Evolutionary conservation across 2,797 vertebrate species (phyloP).

Genomic region (Phataginus tetradactyla): DNA sequence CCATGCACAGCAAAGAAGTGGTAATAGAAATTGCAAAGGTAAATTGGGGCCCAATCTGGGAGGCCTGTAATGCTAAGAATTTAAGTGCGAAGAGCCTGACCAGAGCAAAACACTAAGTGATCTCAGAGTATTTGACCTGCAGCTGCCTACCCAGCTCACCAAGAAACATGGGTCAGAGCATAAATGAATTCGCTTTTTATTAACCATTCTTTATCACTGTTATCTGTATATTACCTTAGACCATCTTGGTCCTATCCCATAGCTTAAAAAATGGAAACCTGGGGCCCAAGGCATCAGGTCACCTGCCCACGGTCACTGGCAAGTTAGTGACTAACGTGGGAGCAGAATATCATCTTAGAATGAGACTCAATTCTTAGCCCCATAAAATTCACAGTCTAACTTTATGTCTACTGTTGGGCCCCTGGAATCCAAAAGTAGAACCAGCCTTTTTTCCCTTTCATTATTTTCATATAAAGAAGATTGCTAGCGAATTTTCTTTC

Average conservation of each 20-base stretch:
- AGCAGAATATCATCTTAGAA: neutral
- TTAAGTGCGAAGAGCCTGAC: neutral
- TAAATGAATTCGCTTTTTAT: neutral
- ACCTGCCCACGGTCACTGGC: neutral
- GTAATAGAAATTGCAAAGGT: neutral
- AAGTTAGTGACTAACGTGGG: neutral
- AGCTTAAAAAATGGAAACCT: neutral
- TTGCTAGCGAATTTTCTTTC: neutral
- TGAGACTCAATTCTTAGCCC: neutral
- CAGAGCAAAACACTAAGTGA: constrained; percentile 23
- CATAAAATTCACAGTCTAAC: neutral
- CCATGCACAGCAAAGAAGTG: neutral
- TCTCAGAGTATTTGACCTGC: neutral
- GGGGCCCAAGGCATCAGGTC: neutral
- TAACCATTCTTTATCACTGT: neutral
- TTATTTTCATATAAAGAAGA: neutral
- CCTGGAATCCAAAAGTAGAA: neutral
- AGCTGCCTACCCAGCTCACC: neutral
- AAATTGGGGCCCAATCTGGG: neutral
- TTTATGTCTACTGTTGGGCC: neutral
- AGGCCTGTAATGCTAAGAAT: constrained; percentile 28
- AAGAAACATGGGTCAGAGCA: neutral
- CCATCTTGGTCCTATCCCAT: neutral
- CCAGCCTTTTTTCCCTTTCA: neutral
- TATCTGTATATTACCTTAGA: neutral